Evolutionary conservation across 2,113 vertebrate species (phyloP).

Genomic region (Pterocles gutturalis): DNA sequence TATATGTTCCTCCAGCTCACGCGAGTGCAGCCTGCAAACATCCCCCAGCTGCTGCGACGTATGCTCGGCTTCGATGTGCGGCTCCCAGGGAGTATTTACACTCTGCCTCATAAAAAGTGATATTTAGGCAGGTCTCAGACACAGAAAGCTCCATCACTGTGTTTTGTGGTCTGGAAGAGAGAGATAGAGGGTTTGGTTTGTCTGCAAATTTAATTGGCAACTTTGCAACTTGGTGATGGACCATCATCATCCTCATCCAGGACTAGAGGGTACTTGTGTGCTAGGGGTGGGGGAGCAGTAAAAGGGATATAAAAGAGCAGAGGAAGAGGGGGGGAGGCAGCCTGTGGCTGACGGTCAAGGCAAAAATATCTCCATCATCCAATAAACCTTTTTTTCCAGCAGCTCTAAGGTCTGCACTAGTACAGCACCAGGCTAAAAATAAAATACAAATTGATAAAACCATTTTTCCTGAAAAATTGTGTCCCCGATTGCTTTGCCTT

Average conservation of each 20-base stretch:
- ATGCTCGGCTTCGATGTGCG: fast-evolving
- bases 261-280: background rate
- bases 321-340: background rate
- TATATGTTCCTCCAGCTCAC: background rate
- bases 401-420: background rate
- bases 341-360: background rate
- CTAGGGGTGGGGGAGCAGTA: background rate
- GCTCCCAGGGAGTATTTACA: background rate
- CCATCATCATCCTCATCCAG: fast-evolving
- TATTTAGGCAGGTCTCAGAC: fast-evolving
- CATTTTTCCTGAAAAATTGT: background rate
- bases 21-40: background rate
- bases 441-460: background rate
- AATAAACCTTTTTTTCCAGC: background rate
- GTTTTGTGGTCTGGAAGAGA: background rate
- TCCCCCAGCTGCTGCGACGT: background rate
- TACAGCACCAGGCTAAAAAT: background rate
- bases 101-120: background rate
- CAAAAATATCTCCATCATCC: background rate
- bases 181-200: background rate
- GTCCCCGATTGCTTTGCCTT: background rate
- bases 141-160: background rate
- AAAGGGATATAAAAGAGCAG: background rate
- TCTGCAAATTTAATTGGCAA: background rate
- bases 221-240: background rate